A percentile compares a stretch with the other conserved stretches of the same genome.
phyloP scores from a whole-genome alignment of 2,113 vertebrate genomes.

The Istiophorus platypterus region DNA sequence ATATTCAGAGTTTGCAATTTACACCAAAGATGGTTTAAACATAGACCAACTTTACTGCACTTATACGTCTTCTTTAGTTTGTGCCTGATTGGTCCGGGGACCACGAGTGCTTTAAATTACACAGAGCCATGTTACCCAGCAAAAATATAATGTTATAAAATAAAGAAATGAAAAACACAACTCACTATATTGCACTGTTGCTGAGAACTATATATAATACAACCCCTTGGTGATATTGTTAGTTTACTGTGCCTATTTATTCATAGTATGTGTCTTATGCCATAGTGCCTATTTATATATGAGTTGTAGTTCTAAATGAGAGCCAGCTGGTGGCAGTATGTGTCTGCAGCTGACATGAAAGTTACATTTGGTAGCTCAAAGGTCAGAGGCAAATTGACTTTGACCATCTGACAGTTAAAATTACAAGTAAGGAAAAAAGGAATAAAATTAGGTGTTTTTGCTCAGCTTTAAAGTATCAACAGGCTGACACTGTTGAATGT shows the following conservation, averaged over 20 bases:
- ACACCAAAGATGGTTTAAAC: not conserved
- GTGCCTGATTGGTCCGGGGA: not conserved
- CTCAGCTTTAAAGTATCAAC: too few species aligned
- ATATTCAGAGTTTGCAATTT: not conserved
- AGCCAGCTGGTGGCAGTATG: slow-evolving; percentile 28
- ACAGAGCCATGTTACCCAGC: too few species aligned
- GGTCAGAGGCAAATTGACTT: too few species aligned
- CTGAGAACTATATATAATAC: not conserved
- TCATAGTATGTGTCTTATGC: not conserved
- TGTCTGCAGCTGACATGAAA: not conserved
- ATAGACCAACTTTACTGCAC: not conserved
- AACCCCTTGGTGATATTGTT: not conserved
- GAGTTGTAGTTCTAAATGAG: slow-evolving; percentile 21
- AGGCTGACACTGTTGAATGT: not conserved
- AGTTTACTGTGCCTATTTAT: slow-evolving; percentile 3
- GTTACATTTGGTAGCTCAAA: too few species aligned
- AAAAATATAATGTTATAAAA: too few species aligned
- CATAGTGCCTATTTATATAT: not conserved
- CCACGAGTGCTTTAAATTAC: too few species aligned
- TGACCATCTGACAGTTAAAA: too few species aligned
- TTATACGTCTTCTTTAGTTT: not conserved
- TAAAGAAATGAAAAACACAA: too few species aligned
- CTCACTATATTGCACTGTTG: too few species aligned
- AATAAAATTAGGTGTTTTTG: not conserved
- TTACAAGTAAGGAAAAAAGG: too few species aligned